Evolutionary conservation across 35 echinoderm and acorn worm species (phyloP).

Genomic region (Holothuria glaberrima): DNA sequence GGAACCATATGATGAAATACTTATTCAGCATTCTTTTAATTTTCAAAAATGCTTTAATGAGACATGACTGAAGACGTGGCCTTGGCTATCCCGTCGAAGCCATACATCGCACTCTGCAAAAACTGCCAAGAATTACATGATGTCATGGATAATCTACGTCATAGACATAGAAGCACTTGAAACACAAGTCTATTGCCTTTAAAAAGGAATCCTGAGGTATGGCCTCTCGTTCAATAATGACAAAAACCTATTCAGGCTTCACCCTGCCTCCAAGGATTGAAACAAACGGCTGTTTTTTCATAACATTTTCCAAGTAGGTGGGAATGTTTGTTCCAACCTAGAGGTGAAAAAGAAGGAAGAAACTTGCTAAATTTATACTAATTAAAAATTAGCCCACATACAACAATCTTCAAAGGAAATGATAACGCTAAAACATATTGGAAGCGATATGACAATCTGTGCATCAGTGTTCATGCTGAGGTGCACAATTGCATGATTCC

Average conservation of each 20-base stretch:
- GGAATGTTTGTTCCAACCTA: not conserved
- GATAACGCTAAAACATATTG: no score
- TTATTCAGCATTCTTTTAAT: not conserved
- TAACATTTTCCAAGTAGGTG: not conserved
- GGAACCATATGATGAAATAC: not conserved
- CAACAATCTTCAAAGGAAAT: no score
- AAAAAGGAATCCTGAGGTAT: not conserved
- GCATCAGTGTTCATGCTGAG: no score
- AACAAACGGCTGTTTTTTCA: not conserved
- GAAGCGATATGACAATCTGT: no score
- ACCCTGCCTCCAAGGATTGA: not conserved
- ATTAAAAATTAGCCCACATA: no score
- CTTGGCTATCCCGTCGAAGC: not conserved
- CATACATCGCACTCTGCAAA: slow-evolving; percentile 1
- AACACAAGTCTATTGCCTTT: slow-evolving; percentile 22
- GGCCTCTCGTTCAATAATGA: slow-evolving; percentile 27
- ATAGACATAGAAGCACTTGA: slow-evolving; percentile 26
- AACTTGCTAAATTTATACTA: no score
- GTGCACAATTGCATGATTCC: no score
- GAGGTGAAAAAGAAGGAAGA: not conserved
- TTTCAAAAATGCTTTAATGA: not conserved
- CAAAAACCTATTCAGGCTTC: slow-evolving; percentile 2
- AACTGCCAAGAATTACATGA: slow-evolving; percentile 14
- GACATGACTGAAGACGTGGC: slow-evolving; percentile 14
- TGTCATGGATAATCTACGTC: slow-evolving; percentile 25